Percentiles rank a stretch among this genome's conserved stretches.
phyloP scores from a whole-genome alignment of 2,888 invertebrate species.

The Malthinus flaveolus region DNA sequence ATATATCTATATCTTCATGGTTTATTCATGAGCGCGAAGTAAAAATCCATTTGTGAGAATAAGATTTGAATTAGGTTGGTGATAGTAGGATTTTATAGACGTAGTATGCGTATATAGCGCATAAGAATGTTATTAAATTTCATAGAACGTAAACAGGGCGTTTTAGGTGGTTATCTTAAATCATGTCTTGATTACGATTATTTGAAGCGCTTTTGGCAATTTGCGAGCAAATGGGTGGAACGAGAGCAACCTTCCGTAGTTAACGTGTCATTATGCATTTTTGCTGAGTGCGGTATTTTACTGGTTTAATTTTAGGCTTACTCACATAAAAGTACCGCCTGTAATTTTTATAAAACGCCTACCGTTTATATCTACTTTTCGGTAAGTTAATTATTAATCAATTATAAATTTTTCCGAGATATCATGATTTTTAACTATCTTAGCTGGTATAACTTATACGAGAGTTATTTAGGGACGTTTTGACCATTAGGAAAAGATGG shows the following conservation, averaged over 20 bases:
- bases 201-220: slow-evolving; percentile 29
- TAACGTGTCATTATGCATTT: slow-evolving; percentile 34
- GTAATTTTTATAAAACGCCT: slow-evolving; percentile 24
- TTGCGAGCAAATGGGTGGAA: slow-evolving; percentile 33
- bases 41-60: slow-evolving; percentile 30
- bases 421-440: slow-evolving; percentile 4
- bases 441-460: not conserved
- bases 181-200: slow-evolving; percentile 27
- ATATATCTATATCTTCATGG: slow-evolving; percentile 13
- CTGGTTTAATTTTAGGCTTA: slow-evolving; percentile 23
- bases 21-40: slow-evolving; percentile 22
- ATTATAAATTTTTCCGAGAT: too few relatives aligned
- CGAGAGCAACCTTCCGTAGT: slow-evolving; percentile 32
- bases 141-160: slow-evolving; percentile 11
- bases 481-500: not conserved
- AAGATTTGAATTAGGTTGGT: too few relatives aligned
- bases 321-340: slow-evolving; percentile 15
- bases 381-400: slow-evolving; percentile 22
- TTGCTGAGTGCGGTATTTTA: slow-evolving; percentile 22
- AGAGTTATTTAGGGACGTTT: not conserved
- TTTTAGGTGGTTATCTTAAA: slow-evolving; percentile 25
- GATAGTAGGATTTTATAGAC: too few relatives aligned
- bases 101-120: too few relatives aligned
- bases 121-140: too few relatives aligned
- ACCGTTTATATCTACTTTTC: slow-evolving; percentile 27